phyloP scores from a whole-genome alignment of 2,888 invertebrate genomes.

The Loripinus fragilis region DNA sequence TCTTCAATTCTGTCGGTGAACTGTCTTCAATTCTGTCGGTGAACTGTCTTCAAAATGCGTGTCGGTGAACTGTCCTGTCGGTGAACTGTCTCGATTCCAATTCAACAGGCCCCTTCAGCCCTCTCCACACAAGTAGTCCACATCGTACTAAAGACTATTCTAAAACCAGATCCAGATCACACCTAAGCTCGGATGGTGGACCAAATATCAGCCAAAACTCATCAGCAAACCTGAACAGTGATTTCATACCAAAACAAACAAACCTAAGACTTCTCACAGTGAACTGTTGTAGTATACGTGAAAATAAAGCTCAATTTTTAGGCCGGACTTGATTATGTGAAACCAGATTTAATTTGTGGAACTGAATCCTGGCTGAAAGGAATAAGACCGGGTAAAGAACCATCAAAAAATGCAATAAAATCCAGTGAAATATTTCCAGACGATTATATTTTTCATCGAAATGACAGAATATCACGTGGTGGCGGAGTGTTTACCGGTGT shows the following conservation, averaged over 20 bases:
- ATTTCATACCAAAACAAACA: constrained; percentile 7
- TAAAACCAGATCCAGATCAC: neutral
- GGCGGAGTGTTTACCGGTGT: constrained; percentile 15
- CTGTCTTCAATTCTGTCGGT: no score
- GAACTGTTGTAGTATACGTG: constrained; percentile 16
- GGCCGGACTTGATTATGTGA: neutral
- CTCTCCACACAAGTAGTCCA: constrained; percentile 32
- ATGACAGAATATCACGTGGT: constrained; percentile 12
- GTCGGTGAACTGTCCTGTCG: no score
- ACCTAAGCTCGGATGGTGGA: neutral
- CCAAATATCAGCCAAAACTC: neutral
- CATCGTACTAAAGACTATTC: neutral
- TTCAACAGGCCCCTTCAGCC: constrained; percentile 14
- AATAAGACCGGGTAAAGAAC: constrained; percentile 32
- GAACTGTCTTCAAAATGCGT: no score
- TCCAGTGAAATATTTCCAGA: constrained; percentile 19
- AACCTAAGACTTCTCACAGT: constrained; percentile 16
- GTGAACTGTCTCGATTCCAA: no score
- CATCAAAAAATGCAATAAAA: constrained; percentile 16
- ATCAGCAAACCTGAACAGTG: neutral
- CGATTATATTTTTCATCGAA: constrained; percentile 11
- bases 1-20: no score
- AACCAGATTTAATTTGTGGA: constrained; percentile 21
- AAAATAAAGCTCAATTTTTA: constrained; percentile 14
- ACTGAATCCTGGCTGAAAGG: constrained; percentile 29